Base-by-base conservation (phyloP, 2,797 vertebrate species). In the Oreochromis grahami region DNA sequence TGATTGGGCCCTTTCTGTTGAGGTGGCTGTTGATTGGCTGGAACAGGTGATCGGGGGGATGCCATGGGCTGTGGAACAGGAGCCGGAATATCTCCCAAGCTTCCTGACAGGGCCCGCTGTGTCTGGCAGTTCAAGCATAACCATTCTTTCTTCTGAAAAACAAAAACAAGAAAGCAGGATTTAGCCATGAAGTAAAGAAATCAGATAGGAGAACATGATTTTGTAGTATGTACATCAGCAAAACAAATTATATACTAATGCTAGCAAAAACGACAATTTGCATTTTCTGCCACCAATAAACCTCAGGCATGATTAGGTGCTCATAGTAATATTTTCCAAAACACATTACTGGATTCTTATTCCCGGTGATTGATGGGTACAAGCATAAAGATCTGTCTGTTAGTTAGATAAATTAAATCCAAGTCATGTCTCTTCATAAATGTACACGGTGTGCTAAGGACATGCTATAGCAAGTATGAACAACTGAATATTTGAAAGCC, bases 51-150 rank as follows among this genome's bases (percentile, higher is more conserved):
- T 78, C 95, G 94, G 0, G 97, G 97, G 81, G 97, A 97, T 89
- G 96, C 96, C 11, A 77, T 17, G 14, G 97, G 91, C 8, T 97
- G 95, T 21, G 96, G 94, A 87, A 91, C 88, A 1, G 97, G 96
- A 82, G 95, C 87, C 45, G 96, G 93, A 85, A 95, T 96, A 91
- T 98, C 98, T 68, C 98, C 99, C 68, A 99, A 94, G 93, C 97
- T 97, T 93, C 98, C 98, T 85, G 99, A 98, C 19, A 99, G 95
- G 85, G 99, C 97, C 93, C 98, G 96, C 95, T 99, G 97, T 12
- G 98, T 99, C 97, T 99, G 98, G 97, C 99, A 99, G 95, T 99
- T 99, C 96, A 99, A 96, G 94, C 99, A 99, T 43, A 99, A 97
- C 99, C 99, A 99, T 96, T 99, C 98, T 34, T 98, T 98, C 95